phyloP scores from a whole-genome alignment of 2,797 vertebrate species.

The Muscicapa striata region DNA sequence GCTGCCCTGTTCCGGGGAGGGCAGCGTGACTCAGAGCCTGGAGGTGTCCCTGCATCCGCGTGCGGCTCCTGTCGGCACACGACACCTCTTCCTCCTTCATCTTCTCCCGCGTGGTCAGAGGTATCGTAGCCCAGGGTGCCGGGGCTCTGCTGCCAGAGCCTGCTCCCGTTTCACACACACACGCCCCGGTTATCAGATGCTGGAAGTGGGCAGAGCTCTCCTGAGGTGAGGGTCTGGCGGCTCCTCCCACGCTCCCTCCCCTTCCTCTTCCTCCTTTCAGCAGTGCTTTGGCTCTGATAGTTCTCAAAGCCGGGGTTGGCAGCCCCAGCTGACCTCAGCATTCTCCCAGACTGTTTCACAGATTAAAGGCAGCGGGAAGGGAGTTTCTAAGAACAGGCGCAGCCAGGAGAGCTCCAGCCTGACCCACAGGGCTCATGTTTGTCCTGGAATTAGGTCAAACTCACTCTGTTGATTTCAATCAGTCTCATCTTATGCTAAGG shows the following conservation, averaged over 20 bases:
- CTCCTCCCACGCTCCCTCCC: not conserved
- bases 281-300: not conserved
- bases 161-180: not conserved
- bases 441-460: constrained; percentile 41
- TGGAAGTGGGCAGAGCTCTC: not conserved
- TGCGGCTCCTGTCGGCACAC: not conserved
- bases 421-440: not conserved
- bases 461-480: not conserved
- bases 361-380: constrained; percentile 12
- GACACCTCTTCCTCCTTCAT: not conserved
- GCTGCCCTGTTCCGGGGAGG: not conserved
- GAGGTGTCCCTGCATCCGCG: accelerated
- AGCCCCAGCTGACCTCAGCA: not conserved
- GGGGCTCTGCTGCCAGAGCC: not conserved
- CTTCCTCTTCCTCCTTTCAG: not conserved
- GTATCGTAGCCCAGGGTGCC: not conserved
- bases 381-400: constrained; percentile 2
- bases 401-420: not conserved
- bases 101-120: not conserved
- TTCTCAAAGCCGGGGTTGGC: not conserved
- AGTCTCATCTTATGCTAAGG: not conserved
- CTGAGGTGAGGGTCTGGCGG: not conserved
- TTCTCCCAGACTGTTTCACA: not conserved
- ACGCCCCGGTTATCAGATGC: not conserved
- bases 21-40: not conserved